Percentiles rank a stretch among this genome's conserved stretches.
phyloP scores from a whole-genome alignment of 2,113 vertebrate species.

The Benitochromis conjunctus region DNA sequence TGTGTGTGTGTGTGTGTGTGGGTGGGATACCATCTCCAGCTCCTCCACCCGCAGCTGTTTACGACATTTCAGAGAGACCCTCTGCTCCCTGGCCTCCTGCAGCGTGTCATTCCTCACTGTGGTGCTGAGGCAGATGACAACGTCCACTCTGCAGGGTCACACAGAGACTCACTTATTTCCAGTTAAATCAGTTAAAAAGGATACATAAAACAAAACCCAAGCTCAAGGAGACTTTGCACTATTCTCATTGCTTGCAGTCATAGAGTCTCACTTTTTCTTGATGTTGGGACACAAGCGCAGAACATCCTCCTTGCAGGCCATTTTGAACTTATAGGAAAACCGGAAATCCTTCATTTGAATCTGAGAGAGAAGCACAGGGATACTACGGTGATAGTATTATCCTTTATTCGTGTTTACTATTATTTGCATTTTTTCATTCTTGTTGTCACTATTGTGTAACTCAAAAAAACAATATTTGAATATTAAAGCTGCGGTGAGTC shows the following conservation, averaged over 20 bases:
- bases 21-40: constrained; percentile 86
- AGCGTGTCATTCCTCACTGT: constrained; percentile 95
- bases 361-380: constrained; percentile 55
- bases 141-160: constrained; percentile 83
- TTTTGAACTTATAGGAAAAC: constrained; percentile 98
- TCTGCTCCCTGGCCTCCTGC: constrained; percentile 90
- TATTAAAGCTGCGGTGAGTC: not conserved
- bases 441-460: not conserved
- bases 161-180: not conserved
- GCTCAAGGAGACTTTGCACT: not conserved
- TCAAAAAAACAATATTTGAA: not conserved
- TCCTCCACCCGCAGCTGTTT: constrained; percentile 95
- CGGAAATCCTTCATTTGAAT: constrained; percentile 98
- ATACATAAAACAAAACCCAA: no score
- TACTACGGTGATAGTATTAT: not conserved
- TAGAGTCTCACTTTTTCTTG: constrained; percentile 87
- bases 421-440: not conserved
- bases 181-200: not conserved
- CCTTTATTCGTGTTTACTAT: not conserved
- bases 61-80: constrained; percentile 93
- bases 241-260: not conserved
- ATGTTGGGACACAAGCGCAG: constrained; percentile 92
- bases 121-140: constrained; percentile 94
- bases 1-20: no score
- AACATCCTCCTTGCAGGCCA: constrained; percentile 97